A percentile compares a stretch with the other conserved stretches of the same genome.
Conservation (phyloP, 2,888 invertebrate genomes). For the Drosophila vallismaia region DNA sequence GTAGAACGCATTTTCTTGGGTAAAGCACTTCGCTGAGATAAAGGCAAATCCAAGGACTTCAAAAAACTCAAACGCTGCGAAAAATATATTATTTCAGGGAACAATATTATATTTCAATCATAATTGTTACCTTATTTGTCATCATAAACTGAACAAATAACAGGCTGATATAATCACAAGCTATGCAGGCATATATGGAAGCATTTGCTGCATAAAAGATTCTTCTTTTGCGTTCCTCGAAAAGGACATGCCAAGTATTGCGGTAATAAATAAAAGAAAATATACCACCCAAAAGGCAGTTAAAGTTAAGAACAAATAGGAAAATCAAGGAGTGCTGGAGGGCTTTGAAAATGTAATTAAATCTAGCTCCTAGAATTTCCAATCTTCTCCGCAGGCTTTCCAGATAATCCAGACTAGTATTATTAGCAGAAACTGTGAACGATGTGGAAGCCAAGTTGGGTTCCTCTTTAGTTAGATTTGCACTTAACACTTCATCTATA, state of each 20-base stretch:
- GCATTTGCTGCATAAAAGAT: slow-evolving; percentile 74
- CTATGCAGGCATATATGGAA: slow-evolving; percentile 75
- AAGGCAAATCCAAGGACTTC: slow-evolving; percentile 6
- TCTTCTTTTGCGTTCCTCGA: slow-evolving; percentile 61
- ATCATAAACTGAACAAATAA: slow-evolving; percentile 53
- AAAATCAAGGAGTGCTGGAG: slow-evolving; percentile 70
- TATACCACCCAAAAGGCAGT: slow-evolving; percentile 74
- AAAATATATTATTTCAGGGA: not conserved
- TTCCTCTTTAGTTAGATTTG: slow-evolving; percentile 24
- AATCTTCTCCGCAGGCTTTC: slow-evolving; percentile 41
- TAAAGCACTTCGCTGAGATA: slow-evolving; percentile 21
- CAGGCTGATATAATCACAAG: slow-evolving; percentile 74
- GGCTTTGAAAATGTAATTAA: slow-evolving; percentile 42
- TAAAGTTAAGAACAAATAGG: slow-evolving; percentile 67
- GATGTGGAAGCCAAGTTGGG: slow-evolving; percentile 18
- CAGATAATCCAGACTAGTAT: slow-evolving; percentile 31
- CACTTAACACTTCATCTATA: slow-evolving; percentile 36
- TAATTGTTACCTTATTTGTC: slow-evolving; percentile 56
- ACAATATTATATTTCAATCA: no score
- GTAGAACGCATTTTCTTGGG: slow-evolving; percentile 40
- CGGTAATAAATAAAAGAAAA: slow-evolving; percentile 70
- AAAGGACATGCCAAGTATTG: slow-evolving; percentile 71
- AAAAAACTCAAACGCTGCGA: slow-evolving; percentile 47
- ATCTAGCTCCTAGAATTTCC: slow-evolving; percentile 41
- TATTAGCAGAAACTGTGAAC: slow-evolving; percentile 3